Percentiles rank a stretch among this genome's conserved stretches.
phyloP scores from a whole-genome alignment of 2,797 vertebrate species.

The Takifugu ocellatus region DNA sequence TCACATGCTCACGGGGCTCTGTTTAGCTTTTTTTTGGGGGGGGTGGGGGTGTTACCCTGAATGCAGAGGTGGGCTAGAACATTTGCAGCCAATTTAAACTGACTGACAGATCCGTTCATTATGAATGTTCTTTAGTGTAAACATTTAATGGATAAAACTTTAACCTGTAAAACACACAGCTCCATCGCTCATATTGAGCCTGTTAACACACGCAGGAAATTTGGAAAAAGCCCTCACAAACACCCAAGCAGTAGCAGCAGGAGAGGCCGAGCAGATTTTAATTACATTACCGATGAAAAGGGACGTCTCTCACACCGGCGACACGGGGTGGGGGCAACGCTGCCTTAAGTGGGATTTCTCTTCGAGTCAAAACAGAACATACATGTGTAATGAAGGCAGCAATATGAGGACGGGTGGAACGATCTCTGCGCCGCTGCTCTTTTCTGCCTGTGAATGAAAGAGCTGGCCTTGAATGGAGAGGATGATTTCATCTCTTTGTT shows the following conservation, averaged over 20 bases:
- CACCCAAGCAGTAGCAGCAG: slow-evolving; percentile 15
- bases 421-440: slow-evolving; percentile 53
- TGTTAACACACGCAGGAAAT: slow-evolving; percentile 23
- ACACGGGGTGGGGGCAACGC: slow-evolving; percentile 27
- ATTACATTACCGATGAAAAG: slow-evolving; percentile 37
- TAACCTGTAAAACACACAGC: not conserved
- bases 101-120: too few relatives aligned
- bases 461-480: slow-evolving; percentile 52
- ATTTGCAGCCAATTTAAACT: too few relatives aligned
- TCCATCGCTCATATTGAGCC: slow-evolving; percentile 1
- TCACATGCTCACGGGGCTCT: not conserved
- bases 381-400: slow-evolving; percentile 30
- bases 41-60: not conserved
- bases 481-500: slow-evolving; percentile 50
- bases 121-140: too few relatives aligned
- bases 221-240: slow-evolving; percentile 38
- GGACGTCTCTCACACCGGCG: slow-evolving; percentile 25
- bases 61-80: too few relatives aligned
- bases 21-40: not conserved
- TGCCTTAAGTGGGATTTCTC: slow-evolving; percentile 42
- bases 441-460: slow-evolving; percentile 50
- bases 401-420: slow-evolving; percentile 49
- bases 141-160: too few relatives aligned
- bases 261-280: slow-evolving; percentile 35
- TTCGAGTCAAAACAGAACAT: slow-evolving; percentile 35